Evolutionary conservation across 1,140 invertebrate species (phyloP), one percentile per base, ranked within the genome.

Genomic region (Cheumatopsyche charites): DNA sequence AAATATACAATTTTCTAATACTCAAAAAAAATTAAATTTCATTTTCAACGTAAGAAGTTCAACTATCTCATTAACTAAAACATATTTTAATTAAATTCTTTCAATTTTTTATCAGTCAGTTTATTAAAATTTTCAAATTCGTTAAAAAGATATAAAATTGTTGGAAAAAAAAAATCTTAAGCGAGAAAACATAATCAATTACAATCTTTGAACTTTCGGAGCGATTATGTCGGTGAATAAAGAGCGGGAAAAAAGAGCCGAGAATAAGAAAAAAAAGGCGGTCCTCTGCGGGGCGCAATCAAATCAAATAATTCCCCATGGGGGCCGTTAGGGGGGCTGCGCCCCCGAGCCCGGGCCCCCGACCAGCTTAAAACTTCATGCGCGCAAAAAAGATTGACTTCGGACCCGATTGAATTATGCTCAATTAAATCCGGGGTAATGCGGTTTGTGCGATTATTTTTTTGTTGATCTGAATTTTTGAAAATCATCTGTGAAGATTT

Each of bases 221-320:
- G 47, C 15, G 47, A 52, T 73, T 73, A 73, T 75, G 67, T 70
- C 45, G 36, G 67, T 23, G 29, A n/a, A 58, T 25, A 58, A 58
- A 58, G 12, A 23, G 26, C 52, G 71, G 73, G 67, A 70, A 70
- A 73, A 75, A 73, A 73, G 71, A 62, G 29, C 29, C 58, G 15
- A 52, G 58, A n/a, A n/a, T 15, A 49, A 67, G 68, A 52, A 63
- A 26, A 23, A 58, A 62, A 58, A 29, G 70, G 23, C 15, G 52
- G 68, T 36, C 79, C 63, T 23, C 63, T 79, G 81, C 78, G 79
- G 79, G 78, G 77, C 79, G 78, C 81, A 83, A 85, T 85, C 83
- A 82, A 84, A 85, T 85, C 83, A 84, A 85, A 85, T 85, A 83
- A 85, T 85, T 85, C 83, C 83, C 83, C 83, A 77, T 79, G 82